Percentiles rank a stretch among this genome's conserved stretches.
phyloP scores from a whole-genome alignment of 1,140 invertebrate genomes.

The Drosophila aff. region DNA sequence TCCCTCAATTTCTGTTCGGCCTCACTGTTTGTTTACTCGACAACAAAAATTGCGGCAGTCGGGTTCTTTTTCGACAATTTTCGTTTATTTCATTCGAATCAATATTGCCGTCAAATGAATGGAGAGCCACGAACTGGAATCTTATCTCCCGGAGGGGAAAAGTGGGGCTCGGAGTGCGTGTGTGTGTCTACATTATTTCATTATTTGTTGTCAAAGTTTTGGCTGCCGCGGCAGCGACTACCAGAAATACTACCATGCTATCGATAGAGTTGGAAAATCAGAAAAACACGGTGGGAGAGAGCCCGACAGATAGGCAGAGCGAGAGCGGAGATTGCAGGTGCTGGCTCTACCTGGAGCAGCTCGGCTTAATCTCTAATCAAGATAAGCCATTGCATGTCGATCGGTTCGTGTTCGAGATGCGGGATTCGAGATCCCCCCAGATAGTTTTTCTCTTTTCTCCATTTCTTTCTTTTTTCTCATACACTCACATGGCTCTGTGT shows the following conservation, averaged over 20 bases:
- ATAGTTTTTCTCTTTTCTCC: conserved; percentile 45
- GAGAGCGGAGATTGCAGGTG: conserved; percentile 52
- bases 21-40: conserved; percentile 70
- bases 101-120: conserved; percentile 80
- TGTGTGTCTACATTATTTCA: conserved; percentile 80
- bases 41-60: conserved; percentile 61
- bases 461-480: neutral
- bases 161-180: conserved; percentile 35
- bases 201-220: conserved; percentile 78
- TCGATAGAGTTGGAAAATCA: conserved; percentile 43
- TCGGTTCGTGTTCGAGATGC: conserved; percentile 49
- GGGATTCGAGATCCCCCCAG: conserved; percentile 37
- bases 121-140: conserved; percentile 39
- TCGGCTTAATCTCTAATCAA: conserved; percentile 59
- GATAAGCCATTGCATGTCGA: conserved; percentile 59
- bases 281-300: conserved; percentile 2
- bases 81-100: conserved; percentile 69
- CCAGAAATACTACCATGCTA: conserved; percentile 60
- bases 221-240: conserved; percentile 71
- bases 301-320: conserved; percentile 9
- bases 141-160: conserved; percentile 44
- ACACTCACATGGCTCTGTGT: conserved; percentile 10
- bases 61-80: conserved; percentile 52
- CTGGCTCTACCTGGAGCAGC: conserved; percentile 36
- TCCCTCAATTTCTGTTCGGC: conserved; percentile 47